phyloP scores from a whole-genome alignment of 2,797 vertebrate species.

The Siniperca obscura region DNA sequence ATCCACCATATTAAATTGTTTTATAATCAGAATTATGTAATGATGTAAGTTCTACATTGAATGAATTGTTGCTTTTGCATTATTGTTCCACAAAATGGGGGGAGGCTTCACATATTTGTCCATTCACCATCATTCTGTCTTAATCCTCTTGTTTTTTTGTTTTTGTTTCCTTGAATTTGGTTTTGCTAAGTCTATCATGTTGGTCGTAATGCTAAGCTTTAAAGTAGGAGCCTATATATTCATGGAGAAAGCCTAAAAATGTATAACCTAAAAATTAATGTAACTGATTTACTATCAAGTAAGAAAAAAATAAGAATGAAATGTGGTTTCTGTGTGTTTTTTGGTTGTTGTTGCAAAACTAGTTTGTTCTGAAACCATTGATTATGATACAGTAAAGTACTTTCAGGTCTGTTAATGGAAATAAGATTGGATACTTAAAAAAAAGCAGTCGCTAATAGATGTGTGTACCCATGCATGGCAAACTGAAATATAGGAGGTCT shows the following conservation, averaged over 20 bases:
- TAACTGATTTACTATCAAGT: slow-evolving; percentile 85
- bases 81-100: slow-evolving; percentile 65
- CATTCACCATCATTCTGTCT: slow-evolving; percentile 81
- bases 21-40: slow-evolving; percentile 77
- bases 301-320: slow-evolving; percentile 84
- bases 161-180: slow-evolving; percentile 58
- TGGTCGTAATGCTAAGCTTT: slow-evolving; percentile 90
- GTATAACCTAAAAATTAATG: slow-evolving; percentile 87
- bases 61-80: slow-evolving; percentile 72
- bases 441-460: slow-evolving; percentile 41
- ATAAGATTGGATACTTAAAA: slow-evolving; percentile 54
- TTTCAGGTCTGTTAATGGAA: slow-evolving; percentile 53
- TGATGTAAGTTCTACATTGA: slow-evolving; percentile 75
- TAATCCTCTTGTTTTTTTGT: slow-evolving; percentile 67
- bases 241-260: slow-evolving; percentile 89
- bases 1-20: slow-evolving; percentile 80
- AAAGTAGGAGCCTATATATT: slow-evolving; percentile 90
- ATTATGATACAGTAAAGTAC: slow-evolving; percentile 63
- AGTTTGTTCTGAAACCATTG: slow-evolving; percentile 82
- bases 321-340: slow-evolving; percentile 87
- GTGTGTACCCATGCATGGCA: slow-evolving; percentile 65
- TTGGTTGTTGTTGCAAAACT: slow-evolving; percentile 69
- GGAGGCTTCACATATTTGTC: slow-evolving; percentile 71
- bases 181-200: slow-evolving; percentile 80
- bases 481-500: slow-evolving; percentile 53